Base-by-base conservation (phyloP, 1,140 invertebrate genomes). In the Drosophila funebris region DNA sequence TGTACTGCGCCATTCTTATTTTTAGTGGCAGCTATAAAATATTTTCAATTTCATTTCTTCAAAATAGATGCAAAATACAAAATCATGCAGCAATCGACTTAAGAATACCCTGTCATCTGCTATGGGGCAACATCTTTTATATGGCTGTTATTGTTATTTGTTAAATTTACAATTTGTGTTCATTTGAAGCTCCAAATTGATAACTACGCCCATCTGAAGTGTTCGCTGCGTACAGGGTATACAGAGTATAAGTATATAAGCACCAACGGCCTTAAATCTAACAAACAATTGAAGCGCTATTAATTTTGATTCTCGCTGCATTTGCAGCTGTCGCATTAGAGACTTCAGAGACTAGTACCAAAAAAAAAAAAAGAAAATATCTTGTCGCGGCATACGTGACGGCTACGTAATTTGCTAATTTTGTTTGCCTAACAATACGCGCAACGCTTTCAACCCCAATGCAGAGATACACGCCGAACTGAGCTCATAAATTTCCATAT, bases 361-460 rank as follows among this genome's bases (percentile, higher is more conserved):
- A 54, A 70, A 48, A 41, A 20, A 54, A 70, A 54, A 54, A 66
- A 72, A 72, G 39, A 24, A 39, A 62, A 54, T 58, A 27, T 57
- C 33, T 56, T 57, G 33, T 39, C 37, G 63, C 44, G 80, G 73
- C 60, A 46, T 68, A 84, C 73, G 73, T 69, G 73, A 69, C 73
- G 82, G 43, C 70, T 85, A 81, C 82, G 82, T 81, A 81, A 85
- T 87, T 46, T 76, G 43, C 68, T 70, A 80, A 80, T 85, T 80
- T 43, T 58, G 33, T 50, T 39, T 16, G 16, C 33, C 56, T 31
- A 67, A 70, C 71, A 71, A 71, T 63, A 63, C 58, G 16, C n/a
- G 39, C 33, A 31, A 41, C 18, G 24, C 33, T 14, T 43, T 64
- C 20, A 29, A 20, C 39, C 13, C 27, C 43, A 48, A 7, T 27